A percentile compares a stretch with the other conserved stretches of the same genome.
These are phyloP conservation scores for Hydra vulgaris DNA, from an alignment of 30 jellyfish, hydroid and myxozoan genomes.

Conservation along the genomic window DNA sequence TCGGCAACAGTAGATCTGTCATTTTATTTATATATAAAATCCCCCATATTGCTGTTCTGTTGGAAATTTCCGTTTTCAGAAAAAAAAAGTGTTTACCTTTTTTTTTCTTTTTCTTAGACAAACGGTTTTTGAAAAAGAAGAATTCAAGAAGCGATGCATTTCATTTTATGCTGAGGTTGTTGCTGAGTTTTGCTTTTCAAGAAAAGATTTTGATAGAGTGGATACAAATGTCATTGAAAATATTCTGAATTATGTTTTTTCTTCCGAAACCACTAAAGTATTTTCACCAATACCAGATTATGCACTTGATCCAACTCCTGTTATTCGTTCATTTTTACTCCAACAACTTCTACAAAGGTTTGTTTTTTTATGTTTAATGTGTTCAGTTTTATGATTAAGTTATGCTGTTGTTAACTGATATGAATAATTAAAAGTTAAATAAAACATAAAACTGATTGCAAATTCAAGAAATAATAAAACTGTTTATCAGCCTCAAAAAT, in stretches of 20 bases:
- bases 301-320: constrained; percentile 67
- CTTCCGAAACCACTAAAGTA: constrained; percentile 25
- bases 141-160: constrained; percentile 32
- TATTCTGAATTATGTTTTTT: constrained; percentile 39
- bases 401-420: neutral
- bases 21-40: too few relatives aligned
- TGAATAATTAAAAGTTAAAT: neutral
- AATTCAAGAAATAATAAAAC: too few relatives aligned
- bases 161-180: constrained; percentile 10
- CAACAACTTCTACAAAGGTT: constrained; percentile 49
- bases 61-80: too few relatives aligned
- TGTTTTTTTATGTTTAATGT: neutral
- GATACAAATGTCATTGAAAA: constrained; percentile 26
- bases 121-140: constrained; percentile 22
- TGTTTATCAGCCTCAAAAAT: too few relatives aligned
- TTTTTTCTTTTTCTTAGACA: constrained; percentile 16
- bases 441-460: too few relatives aligned
- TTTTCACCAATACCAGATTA: constrained; percentile 55
- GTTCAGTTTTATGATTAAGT: neutral
- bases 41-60: too few relatives aligned
- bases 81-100: neutral
- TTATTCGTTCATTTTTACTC: constrained; percentile 55
- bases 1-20: too few relatives aligned
- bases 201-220: constrained; percentile 8
- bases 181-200: constrained; percentile 42